phyloP scores from a whole-genome alignment of 2,113 vertebrate genomes.

The Oncorhynchus masou region DNA sequence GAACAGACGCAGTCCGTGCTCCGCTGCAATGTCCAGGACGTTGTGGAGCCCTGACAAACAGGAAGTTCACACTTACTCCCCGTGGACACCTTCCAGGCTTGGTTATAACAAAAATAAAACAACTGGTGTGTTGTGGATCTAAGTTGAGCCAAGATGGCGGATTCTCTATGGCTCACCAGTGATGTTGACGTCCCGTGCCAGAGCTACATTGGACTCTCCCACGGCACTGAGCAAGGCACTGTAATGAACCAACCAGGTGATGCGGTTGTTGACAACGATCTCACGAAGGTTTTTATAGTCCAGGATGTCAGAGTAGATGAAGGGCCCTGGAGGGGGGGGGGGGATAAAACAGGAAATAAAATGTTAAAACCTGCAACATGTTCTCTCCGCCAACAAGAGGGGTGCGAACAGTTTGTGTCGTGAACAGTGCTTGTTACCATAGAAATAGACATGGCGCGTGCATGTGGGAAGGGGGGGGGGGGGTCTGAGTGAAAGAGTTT shows the following conservation, averaged over 20 bases:
- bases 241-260: slow-evolving; percentile 95
- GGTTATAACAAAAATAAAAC: too few relatives aligned
- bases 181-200: slow-evolving; percentile 92
- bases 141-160: too few relatives aligned
- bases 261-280: slow-evolving; percentile 93
- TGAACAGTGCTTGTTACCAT: neutral
- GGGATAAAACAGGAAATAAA: neutral
- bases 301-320: slow-evolving; percentile 91
- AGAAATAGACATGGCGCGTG: too few relatives aligned
- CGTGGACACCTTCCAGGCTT: too few relatives aligned
- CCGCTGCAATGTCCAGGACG: slow-evolving; percentile 88
- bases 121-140: too few relatives aligned
- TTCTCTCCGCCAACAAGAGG: neutral
- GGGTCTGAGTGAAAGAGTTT: too few relatives aligned
- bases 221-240: slow-evolving; percentile 92
- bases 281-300: slow-evolving; percentile 94
- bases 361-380: too few relatives aligned
- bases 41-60: slow-evolving; percentile 82
- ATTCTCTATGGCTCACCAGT: slow-evolving; percentile 75
- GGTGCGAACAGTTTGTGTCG: too few relatives aligned
- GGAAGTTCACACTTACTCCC: slow-evolving; percentile 37
- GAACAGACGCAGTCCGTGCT: slow-evolving; percentile 88
- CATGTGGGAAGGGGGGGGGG: too few relatives aligned
- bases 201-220: slow-evolving; percentile 87
- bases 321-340: slow-evolving; percentile 78